phyloP scores from a whole-genome alignment of 2,797 vertebrate genomes.

The Manis pentadactyla region DNA sequence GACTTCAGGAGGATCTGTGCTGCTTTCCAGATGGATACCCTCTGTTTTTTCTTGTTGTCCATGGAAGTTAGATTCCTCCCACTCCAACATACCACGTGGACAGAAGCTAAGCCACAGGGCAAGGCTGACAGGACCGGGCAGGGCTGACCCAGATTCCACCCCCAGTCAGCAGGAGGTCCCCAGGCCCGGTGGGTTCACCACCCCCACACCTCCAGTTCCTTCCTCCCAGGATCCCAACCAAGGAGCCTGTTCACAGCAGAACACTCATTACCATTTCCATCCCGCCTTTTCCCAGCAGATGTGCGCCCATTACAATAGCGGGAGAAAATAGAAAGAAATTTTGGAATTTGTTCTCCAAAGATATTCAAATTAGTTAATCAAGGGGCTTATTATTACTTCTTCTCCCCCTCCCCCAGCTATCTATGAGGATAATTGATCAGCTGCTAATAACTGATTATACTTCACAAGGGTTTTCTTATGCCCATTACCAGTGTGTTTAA shows the following conservation, averaged over 20 bases:
- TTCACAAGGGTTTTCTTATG: constrained; percentile 87
- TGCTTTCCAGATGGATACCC: background rate
- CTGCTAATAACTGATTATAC: constrained; percentile 89
- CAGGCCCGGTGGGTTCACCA: background rate
- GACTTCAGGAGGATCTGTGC: background rate
- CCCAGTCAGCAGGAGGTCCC: background rate
- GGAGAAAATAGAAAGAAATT: constrained; percentile 87
- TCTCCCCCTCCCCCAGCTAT: constrained; percentile 79
- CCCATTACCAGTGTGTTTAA: constrained; percentile 86
- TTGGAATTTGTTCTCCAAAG: constrained; percentile 88
- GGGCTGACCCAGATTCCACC: background rate
- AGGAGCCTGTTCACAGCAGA: constrained; percentile 70
- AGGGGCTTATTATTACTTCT: constrained; percentile 88
- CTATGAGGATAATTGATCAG: constrained; percentile 89
- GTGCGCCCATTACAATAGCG: constrained; percentile 87
- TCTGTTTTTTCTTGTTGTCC: background rate
- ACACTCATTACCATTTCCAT: constrained; percentile 83
- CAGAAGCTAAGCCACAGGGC: background rate
- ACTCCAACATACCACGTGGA: background rate
- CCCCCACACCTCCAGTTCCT: background rate
- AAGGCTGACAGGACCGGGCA: background rate
- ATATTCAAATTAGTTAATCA: constrained; percentile 92
- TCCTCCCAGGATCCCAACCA: constrained; percentile 44
- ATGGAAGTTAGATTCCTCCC: background rate
- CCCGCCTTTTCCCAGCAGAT: constrained; percentile 85